phyloP scores from a whole-genome alignment of 1,140 invertebrate genomes.

The Drosophila auraria region DNA sequence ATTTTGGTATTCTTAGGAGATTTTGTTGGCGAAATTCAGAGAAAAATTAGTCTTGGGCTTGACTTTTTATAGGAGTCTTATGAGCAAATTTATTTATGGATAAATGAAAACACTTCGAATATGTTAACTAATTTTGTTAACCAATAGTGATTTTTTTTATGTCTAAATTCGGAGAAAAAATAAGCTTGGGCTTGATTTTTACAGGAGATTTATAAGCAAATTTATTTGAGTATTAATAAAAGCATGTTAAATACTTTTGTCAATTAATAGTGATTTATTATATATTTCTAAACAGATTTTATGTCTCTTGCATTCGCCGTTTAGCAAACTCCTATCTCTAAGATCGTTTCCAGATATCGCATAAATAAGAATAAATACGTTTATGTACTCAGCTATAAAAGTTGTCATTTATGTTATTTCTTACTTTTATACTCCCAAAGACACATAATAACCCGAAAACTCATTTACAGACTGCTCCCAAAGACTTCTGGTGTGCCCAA shows the following conservation, averaged over 20 bases:
- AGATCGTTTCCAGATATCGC: not conserved
- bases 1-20: slow-evolving; percentile 13
- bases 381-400: not conserved
- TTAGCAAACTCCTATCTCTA: not conserved
- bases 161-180: too few relatives aligned
- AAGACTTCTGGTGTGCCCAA: slow-evolving; percentile 88
- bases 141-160: too few relatives aligned
- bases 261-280: not conserved
- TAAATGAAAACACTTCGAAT: not conserved
- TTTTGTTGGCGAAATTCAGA: slow-evolving; percentile 6
- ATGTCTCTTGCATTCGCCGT: not conserved
- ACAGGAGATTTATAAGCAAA: not conserved
- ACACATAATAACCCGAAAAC: not conserved
- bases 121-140: too few relatives aligned
- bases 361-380: not conserved
- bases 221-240: not conserved
- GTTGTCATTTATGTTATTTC: too few relatives aligned
- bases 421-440: not conserved
- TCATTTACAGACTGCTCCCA: slow-evolving; percentile 85
- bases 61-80: not conserved
- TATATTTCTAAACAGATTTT: too few relatives aligned
- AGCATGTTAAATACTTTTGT: not conserved
- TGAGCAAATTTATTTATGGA: slow-evolving; percentile 3
- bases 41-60: not conserved
- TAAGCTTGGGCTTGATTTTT: not conserved